Base-by-base conservation (phyloP, 1,140 invertebrate species). In the Cryptotermes secundus region DNA sequence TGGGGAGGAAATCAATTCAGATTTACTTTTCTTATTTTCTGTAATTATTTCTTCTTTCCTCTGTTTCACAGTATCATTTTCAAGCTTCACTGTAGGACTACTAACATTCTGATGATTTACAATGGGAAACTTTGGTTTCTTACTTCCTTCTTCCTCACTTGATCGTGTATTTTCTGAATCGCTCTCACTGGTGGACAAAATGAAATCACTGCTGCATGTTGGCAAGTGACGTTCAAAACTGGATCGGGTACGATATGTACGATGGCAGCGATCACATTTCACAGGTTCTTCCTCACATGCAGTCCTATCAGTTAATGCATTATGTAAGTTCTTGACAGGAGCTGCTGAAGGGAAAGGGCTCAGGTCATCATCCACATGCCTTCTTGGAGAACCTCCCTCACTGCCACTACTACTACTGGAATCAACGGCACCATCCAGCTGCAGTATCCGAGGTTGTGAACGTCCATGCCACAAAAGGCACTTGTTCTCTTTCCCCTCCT, bases 181-280 rank as follows among this genome's bases (percentile, higher is more conserved):
- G 88, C 95, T 95, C 89, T 96, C 95, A 89, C 95, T 96, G 2
- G 94, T 94, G 16, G 94, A 95, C 88, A 91, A 89, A 80, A 94
- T 92, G 86, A 92, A 91, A 86, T 96, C 95, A 82, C 85, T 85
- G 84, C 85, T 88, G 89, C 97, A 98, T 34, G 92, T 93, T 22
- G 92, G 90, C 79, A 97, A 90, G 89, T 99, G 97, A 42, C 95
- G 92, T 86, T 96, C 94, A 87, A 95, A 98, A 86, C 96, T 97
- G 81, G 95, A 94, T 86, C 94, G 94, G 22, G 96, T 98, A 87
- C 97, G 92, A 88, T 98, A 99, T 6, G 96, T 95, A 87, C 96
- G 95, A 87, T 96, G 95, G 88, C 97, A 99, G 83, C 95, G 92
- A 86, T 94, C 93, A 89, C 97, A 98, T 87, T 95, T 96, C 0